phyloP scores from a whole-genome alignment of 2,888 invertebrate species.

The Teleogryllus oceanicus region DNA sequence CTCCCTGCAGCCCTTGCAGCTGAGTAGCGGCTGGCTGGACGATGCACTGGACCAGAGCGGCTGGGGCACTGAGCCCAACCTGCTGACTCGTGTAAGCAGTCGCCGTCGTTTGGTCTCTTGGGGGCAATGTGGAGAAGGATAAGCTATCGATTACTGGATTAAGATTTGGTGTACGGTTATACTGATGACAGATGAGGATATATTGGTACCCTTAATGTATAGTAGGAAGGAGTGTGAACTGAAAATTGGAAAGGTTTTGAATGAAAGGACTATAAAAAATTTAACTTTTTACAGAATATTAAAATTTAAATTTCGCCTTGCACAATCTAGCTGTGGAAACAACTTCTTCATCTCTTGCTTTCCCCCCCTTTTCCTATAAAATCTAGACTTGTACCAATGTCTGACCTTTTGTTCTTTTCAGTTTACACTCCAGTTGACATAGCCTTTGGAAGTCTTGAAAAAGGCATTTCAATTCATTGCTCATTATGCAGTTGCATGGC shows the following conservation, averaged over 20 bases:
- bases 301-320: not conserved
- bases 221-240: not conserved
- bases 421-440: not conserved
- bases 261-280: not conserved
- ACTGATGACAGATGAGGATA: not conserved
- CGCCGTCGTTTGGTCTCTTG: not conserved
- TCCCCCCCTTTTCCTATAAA: not conserved
- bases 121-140: constrained; percentile 1
- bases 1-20: constrained; percentile 54
- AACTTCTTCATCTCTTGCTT: not conserved
- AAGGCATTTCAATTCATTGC: too few relatives aligned
- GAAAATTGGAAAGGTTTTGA: not conserved
- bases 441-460: too few relatives aligned
- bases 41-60: not conserved
- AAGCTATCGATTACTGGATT: not conserved
- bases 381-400: too few relatives aligned
- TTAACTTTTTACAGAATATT: not conserved
- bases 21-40: constrained; percentile 39
- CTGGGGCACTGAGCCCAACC: not conserved
- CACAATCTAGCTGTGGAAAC: not conserved
- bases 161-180: not conserved
- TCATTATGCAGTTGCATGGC: too few relatives aligned
- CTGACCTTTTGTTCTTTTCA: not conserved
- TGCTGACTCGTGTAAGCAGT: constrained; percentile 11
- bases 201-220: not conserved